phyloP scores from a whole-genome alignment of 37 sponge, comb jelly and placozoan genomes.

The Beroe forskalii region DNA sequence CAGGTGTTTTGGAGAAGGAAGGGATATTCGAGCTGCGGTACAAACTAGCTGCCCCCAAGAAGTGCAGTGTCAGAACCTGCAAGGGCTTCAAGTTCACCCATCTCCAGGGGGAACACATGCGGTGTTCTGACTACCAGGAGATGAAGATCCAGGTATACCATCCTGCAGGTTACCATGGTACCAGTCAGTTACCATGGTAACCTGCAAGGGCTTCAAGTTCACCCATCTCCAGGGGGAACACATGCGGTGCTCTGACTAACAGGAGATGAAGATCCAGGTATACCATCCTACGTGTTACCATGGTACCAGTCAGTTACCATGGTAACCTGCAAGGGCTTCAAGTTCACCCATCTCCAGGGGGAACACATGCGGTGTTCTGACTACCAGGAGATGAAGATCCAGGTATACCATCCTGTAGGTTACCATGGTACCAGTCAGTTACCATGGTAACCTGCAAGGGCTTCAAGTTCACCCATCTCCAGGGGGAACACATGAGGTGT shows the following conservation, averaged over 20 bases:
- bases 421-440: too few relatives aligned
- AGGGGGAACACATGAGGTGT: slow-evolving; percentile 53
- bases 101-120: slow-evolving; percentile 5
- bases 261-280: slow-evolving; percentile 83
- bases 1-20: slow-evolving; percentile 19
- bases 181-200: too few relatives aligned
- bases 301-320: too few relatives aligned
- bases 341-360: neutral
- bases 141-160: slow-evolving; percentile 76
- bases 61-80: neutral
- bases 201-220: neutral
- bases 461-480: neutral
- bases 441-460: neutral
- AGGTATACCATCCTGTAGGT: too few relatives aligned
- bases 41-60: slow-evolving; percentile 39
- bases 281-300: too few relatives aligned
- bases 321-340: neutral
- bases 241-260: slow-evolving; percentile 73
- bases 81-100: slow-evolving; percentile 14
- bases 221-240: neutral
- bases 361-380: slow-evolving; percentile 68
- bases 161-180: too few relatives aligned
- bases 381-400: slow-evolving; percentile 86
- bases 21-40: slow-evolving; percentile 2
- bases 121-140: slow-evolving; percentile 84